Evolutionary conservation across 92 coral and sea anemone species (phyloP).

Genomic region (Plumapathes pennacea): DNA sequence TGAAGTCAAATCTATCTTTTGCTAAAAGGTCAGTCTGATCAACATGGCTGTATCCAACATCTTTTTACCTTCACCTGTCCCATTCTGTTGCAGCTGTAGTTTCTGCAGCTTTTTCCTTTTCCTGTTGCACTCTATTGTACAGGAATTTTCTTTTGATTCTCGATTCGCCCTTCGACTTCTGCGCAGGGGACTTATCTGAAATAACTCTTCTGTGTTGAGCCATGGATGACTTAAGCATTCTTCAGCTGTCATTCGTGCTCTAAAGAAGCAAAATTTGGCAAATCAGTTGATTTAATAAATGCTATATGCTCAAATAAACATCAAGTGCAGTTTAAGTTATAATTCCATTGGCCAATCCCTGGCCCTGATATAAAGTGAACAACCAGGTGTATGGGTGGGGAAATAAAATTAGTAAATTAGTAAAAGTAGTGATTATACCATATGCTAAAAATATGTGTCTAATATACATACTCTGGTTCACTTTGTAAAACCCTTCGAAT

Average conservation of each 20-base stretch:
- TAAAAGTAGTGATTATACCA: no score
- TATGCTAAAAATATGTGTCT: no score
- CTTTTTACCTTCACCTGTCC: conserved; percentile 41
- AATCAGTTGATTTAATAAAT: not conserved
- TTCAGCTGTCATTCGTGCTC: conserved; percentile 76
- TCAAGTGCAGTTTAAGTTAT: no score
- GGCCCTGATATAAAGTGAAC: no score
- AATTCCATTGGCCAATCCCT: no score
- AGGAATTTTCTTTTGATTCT: conserved; percentile 13
- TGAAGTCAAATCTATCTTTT: no score
- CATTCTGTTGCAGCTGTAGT: conserved; percentile 44
- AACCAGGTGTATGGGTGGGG: no score
- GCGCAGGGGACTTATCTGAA: conserved; percentile 78
- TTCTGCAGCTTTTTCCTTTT: conserved; percentile 61
- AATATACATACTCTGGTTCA: conserved; percentile 59
- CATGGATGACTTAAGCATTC: conserved; percentile 85
- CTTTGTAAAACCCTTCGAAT: conserved; percentile 67
- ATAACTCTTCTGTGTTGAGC: conserved; percentile 83
- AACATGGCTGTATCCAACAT: no score
- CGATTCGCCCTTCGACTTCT: conserved; percentile 53
- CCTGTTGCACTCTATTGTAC: conserved; percentile 61
- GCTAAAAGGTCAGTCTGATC: no score
- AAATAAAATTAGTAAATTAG: no score
- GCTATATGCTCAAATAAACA: not conserved
- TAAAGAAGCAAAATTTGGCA: conserved; percentile 2